Evolutionary conservation across 2,888 invertebrate genomes (phyloP), one percentile per base, ranked within the genome.

Genomic region (Chrysolina americana): DNA sequence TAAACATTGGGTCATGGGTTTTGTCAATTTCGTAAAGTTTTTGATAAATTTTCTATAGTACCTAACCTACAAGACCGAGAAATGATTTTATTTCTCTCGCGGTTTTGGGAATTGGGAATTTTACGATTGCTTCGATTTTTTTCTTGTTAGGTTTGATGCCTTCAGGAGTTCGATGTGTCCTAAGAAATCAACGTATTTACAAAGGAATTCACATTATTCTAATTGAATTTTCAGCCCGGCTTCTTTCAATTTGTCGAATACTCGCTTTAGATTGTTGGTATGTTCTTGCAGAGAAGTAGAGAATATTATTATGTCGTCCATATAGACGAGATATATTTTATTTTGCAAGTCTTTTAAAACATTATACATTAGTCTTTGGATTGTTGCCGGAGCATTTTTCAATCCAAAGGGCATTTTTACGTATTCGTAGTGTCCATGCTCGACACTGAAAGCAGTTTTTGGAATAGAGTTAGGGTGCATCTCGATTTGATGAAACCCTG

Each of bases 401-500:
- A 78, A 59, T 11, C 75, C 72, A 65, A 73, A 73, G 1, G 75
- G 65, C 66, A 77, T 65, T 48, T 68, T 63, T 13, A 64, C 2
- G 10, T 44, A 69, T 48, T 59, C 64, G 17, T 63, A 64, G 41
- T 75, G 70, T 23, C 66, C 78, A 19, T 56, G 65, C 13, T 69
- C 70, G 17, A 65, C 41, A 13, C 47, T 64, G 48, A 78, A 78
- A 13, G 68, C 76, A 5, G 77, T 76, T 69, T 74, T 76, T 50
- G 50, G n/a, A 11, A 21, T 56, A 11, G 13, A 56, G 13, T 56
- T 21, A 13, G 64, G 41, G 23, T 73, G 8, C 50, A 74, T 72
- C 72, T 74, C 63, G 28, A 77, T 70, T 62, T 75, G 77, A 47
- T 77, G 75, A 65, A 71, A 78, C 17, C 72, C 74, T 15, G 41